Conservation (phyloP, 2,797 vertebrate genomes). For the Coendou prehensilis region DNA sequence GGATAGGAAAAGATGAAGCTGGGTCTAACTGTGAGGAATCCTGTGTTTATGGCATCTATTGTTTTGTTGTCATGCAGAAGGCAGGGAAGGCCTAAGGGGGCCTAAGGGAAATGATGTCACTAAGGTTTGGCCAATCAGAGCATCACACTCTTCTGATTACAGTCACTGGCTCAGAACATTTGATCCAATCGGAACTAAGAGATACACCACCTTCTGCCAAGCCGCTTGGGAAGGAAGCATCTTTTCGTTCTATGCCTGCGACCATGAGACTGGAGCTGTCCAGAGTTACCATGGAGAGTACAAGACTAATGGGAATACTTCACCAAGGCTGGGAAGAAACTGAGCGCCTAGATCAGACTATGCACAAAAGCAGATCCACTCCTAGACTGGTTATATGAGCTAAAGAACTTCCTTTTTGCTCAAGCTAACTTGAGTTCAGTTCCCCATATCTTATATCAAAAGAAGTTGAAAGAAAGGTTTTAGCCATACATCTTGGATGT, state of each 20-base stretch:
- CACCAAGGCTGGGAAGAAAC: not conserved
- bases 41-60: not conserved
- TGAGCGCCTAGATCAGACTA: not conserved
- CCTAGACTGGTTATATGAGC: not conserved
- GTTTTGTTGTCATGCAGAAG: not conserved
- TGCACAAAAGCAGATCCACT: not conserved
- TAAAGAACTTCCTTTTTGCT: conserved; percentile 35
- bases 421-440: conserved; percentile 20
- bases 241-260: not conserved
- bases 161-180: not conserved
- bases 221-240: not conserved
- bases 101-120: not conserved
- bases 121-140: not conserved
- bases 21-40: not conserved
- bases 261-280: not conserved
- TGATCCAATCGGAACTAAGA: not conserved
- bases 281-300: not conserved
- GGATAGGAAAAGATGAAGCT: not conserved
- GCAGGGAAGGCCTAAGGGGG: not conserved
- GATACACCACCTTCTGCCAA: not conserved
- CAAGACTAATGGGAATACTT: not conserved
- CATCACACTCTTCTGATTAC: not conserved
- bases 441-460: not conserved
- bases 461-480: not conserved
- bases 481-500: not conserved